Evolutionary conservation across 2,797 vertebrate genomes (phyloP).

Genomic region (Amphiprion clarkii): DNA sequence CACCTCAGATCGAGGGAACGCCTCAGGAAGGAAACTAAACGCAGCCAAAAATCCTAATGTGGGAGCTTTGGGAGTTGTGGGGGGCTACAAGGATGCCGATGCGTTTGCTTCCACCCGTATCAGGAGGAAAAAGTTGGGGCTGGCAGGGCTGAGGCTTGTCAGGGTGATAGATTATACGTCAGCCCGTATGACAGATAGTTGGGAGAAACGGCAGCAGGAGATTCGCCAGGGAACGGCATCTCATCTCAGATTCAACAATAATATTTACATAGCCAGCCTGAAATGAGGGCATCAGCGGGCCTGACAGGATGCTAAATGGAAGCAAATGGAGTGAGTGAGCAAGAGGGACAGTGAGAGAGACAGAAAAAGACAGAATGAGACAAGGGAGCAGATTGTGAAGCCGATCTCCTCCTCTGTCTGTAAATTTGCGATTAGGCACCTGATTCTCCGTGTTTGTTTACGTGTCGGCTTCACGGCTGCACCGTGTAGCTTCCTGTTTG

Average conservation of each 20-base stretch:
- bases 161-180: constrained; percentile 72
- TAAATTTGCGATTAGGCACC: constrained; percentile 28
- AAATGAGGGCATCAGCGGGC: constrained; percentile 63
- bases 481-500: too few species aligned
- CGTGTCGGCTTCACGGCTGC: neutral
- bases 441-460: neutral
- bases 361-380: constrained; percentile 13
- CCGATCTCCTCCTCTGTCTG: constrained; percentile 23
- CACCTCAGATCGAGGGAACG: too few species aligned
- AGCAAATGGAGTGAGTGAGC: constrained; percentile 55
- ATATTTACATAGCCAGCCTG: constrained; percentile 77
- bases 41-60: neutral
- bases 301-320: constrained; percentile 70
- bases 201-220: constrained; percentile 58
- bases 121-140: constrained; percentile 1
- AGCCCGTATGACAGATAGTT: constrained; percentile 61
- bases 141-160: constrained; percentile 37
- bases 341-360: constrained; percentile 11
- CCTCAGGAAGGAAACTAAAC: too few species aligned
- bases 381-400: constrained; percentile 8
- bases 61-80: neutral
- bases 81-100: constrained; percentile 32
- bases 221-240: constrained; percentile 63
- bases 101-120: constrained; percentile 11
- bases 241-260: constrained; percentile 76